phyloP scores from a whole-genome alignment of 2,113 vertebrate species.

The Catagonus wagneri region DNA sequence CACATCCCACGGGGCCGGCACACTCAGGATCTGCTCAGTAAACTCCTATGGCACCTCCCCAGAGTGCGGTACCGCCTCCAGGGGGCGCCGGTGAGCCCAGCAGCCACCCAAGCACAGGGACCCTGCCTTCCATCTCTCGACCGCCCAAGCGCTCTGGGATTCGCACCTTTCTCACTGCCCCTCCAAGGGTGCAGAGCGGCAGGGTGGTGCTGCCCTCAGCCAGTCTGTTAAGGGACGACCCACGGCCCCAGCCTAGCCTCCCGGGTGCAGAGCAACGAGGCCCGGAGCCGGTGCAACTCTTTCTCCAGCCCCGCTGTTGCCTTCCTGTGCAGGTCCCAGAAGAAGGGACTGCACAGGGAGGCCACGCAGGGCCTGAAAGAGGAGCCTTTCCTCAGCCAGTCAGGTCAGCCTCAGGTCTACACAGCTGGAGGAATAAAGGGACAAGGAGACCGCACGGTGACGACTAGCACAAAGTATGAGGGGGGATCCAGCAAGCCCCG shows the following conservation, averaged over 20 bases:
- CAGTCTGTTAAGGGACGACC: background rate
- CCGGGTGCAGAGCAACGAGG: background rate
- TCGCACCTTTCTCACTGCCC: background rate
- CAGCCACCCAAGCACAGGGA: fast-evolving
- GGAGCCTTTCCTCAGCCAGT: background rate
- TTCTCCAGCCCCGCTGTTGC: background rate
- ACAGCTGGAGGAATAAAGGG: background rate
- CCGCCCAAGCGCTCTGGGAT: background rate
- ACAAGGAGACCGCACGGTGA: background rate
- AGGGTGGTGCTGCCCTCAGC: background rate
- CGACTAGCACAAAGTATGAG: background rate
- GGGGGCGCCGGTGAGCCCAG: fast-evolving
- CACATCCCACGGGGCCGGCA: background rate
- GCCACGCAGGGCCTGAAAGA: background rate
- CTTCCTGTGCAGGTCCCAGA: background rate
- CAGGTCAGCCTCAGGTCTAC: background rate
- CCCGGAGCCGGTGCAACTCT: background rate
- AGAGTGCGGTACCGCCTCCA: background rate
- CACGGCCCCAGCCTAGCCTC: background rate
- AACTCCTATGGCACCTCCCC: background rate
- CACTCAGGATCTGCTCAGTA: background rate
- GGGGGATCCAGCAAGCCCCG: background rate
- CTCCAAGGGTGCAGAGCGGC: background rate
- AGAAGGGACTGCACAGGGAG: background rate
- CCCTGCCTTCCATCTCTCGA: background rate